Conservation (phyloP, 2,888 invertebrate species). For the Latrodectus hesperus region DNA sequence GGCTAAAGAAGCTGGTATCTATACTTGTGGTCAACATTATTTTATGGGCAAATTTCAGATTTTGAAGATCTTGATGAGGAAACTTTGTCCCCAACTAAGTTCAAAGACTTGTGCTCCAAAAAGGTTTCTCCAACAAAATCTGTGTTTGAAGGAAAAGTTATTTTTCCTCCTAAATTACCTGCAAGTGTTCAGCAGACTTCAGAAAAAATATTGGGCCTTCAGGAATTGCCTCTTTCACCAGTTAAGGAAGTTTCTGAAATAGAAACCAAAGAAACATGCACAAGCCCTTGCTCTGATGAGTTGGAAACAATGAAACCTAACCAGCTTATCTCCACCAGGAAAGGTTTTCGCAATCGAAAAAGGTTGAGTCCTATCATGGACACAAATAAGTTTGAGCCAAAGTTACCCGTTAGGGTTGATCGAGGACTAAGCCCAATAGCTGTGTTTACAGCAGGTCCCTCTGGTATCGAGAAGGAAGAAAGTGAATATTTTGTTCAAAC, state of each 20-base stretch:
- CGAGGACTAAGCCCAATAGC: slow-evolving; percentile 63
- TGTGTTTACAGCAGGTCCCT: slow-evolving; percentile 58
- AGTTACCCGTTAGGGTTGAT: slow-evolving; percentile 44
- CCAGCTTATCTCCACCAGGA: slow-evolving; percentile 57
- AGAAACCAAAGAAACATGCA: slow-evolving; percentile 55
- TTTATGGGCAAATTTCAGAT: slow-evolving; percentile 63
- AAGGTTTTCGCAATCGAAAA: slow-evolving; percentile 59
- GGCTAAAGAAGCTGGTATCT: slow-evolving; percentile 41
- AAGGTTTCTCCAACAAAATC: slow-evolving; percentile 59
- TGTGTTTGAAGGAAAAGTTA: slow-evolving; percentile 44
- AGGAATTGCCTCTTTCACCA: slow-evolving; percentile 57
- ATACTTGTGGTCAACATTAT: slow-evolving; percentile 42
- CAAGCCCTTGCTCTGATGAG: slow-evolving; percentile 45
- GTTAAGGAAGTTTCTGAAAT: slow-evolving; percentile 64
- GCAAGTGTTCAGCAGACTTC: slow-evolving; percentile 27
- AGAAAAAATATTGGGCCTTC: slow-evolving; percentile 54
- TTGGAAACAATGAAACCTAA: slow-evolving; percentile 47
- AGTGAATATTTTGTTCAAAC: slow-evolving; percentile 62
- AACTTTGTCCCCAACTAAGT: slow-evolving; percentile 55
- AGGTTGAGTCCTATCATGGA: slow-evolving; percentile 59
- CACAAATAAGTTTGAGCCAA: slow-evolving; percentile 34
- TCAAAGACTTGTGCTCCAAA: slow-evolving; percentile 60
- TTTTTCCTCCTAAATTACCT: slow-evolving; percentile 27
- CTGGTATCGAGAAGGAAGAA: slow-evolving; percentile 48
- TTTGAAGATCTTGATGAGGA: slow-evolving; percentile 49